Evolutionary conservation across 2,888 invertebrate genomes (phyloP), one percentile per base, ranked within the genome.

Genomic region (Nowickia ferox): DNA sequence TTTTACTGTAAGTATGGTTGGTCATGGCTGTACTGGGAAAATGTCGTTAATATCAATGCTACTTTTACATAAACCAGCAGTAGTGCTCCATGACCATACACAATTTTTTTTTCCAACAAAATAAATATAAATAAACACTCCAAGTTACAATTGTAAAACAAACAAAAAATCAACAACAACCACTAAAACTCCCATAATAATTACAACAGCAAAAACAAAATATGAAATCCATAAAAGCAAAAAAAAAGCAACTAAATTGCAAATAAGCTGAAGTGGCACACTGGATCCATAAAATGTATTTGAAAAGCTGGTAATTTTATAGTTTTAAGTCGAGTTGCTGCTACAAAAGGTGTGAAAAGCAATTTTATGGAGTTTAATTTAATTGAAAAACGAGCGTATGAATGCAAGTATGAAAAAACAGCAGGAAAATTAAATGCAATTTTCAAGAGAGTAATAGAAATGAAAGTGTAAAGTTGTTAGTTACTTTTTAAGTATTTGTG

Each of bases 341-440:
- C 46, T 69, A 17, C 15, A 55, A 78, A 30, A 84, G 74, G 84
- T 78, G 84, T 78, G 74, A 84, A 78, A 61, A 44, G 76, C 51
- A 74, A 53, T 78, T 72, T 83, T 48, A 77, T 68, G 68, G 83
- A 77, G 57, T 74, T 68, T 66, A 84, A 78, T 84, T 78, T 48
- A 74, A 61, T 61, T 46, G 65, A 59, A 77, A 6, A 30, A 71
- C 30, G 51, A 57, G 10, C 30, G 17, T 40, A 17, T 9, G 38
- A 9, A 53, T 5, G 42, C 30, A 5, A 17, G 46, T 11, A n/a
- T 22, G 15, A n/a, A 42, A 48, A 8, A 42, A n/a, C n/a, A 69
- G 9, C 3, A 13, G 5, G 15, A n/a, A 30, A 40, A 38, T n/a
- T 6, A 22, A 8, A 57, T n/a, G 6, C 0, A 1, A 44, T 30